A percentile compares a stretch with the other conserved stretches of the same genome.
Conservation (phyloP, 2,888 invertebrate genomes). For the Gortyna flavago region DNA sequence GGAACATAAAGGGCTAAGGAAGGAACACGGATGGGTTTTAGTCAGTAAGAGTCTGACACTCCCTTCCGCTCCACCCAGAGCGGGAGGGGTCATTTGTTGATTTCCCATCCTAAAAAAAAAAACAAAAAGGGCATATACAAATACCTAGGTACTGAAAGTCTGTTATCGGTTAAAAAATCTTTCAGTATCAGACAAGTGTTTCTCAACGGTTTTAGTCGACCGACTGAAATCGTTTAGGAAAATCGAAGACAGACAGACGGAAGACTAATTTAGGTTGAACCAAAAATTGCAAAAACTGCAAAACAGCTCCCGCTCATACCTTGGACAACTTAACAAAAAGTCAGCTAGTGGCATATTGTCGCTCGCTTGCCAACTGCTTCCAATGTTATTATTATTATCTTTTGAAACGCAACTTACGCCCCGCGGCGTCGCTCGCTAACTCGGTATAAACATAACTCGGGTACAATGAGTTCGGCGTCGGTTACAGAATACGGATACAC, state of each 20-base stretch:
- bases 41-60: too few species aligned
- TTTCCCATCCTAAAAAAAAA: too few species aligned
- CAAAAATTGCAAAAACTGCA: background rate
- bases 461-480: conserved; percentile 35
- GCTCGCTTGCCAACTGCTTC: conserved; percentile 84
- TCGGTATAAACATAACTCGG: conserved; percentile 58
- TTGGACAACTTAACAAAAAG: conserved; percentile 55
- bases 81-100: too few species aligned
- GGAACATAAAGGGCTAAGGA: too few species aligned
- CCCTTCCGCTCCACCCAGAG: too few species aligned
- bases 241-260: too few species aligned
- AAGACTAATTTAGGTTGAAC: background rate
- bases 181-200: background rate
- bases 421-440: conserved; percentile 60
- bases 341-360: conserved; percentile 70
- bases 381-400: conserved; percentile 83
- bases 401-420: conserved; percentile 74
- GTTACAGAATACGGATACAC: conserved; percentile 41
- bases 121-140: too few species aligned
- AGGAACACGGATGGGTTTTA: too few species aligned
- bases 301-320: conserved; percentile 41
- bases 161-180: background rate
- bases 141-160: background rate
- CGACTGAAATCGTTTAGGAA: background rate
- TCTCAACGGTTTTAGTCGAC: background rate